phyloP scores from a whole-genome alignment of 2,888 invertebrate genomes.

The Apotomis capreana region DNA sequence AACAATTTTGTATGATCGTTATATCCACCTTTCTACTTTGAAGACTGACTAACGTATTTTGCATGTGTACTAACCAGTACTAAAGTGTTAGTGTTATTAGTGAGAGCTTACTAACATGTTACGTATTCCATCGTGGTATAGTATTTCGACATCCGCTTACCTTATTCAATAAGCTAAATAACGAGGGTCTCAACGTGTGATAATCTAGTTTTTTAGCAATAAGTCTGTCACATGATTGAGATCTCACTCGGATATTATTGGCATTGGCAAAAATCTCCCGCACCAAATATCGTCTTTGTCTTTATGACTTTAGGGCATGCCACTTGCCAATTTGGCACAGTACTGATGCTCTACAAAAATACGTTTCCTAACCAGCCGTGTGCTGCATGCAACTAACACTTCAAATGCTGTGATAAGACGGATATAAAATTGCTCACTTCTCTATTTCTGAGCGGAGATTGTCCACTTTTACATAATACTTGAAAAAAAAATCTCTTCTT shows the following conservation, averaged over 20 bases:
- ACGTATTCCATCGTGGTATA: background rate
- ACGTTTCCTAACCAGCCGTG: constrained; percentile 11
- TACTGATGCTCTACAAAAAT: background rate
- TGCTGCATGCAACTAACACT: constrained; percentile 34
- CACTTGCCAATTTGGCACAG: background rate
- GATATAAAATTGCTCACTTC: no score
- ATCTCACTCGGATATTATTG: no score
- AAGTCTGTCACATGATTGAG: no score
- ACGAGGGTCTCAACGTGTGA: no score
- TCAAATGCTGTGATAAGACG: background rate
- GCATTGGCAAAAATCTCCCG: no score
- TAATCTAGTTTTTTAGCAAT: no score
- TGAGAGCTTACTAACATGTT: constrained; percentile 30
- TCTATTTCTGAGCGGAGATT: no score
- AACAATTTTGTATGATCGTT: background rate
- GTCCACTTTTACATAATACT: no score
- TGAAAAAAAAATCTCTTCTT: background rate
- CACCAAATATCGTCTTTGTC: no score
- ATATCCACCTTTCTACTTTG: background rate
- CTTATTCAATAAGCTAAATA: no score
- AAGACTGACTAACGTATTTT: constrained; percentile 14
- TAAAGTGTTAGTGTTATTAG: constrained; percentile 14
- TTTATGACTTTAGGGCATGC: background rate
- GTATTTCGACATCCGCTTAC: background rate
- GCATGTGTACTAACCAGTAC: constrained; percentile 30